Evolutionary conservation across 2,888 invertebrate genomes (phyloP), one percentile per base, ranked within the genome.

Genomic region (Abrostola triplasia): DNA sequence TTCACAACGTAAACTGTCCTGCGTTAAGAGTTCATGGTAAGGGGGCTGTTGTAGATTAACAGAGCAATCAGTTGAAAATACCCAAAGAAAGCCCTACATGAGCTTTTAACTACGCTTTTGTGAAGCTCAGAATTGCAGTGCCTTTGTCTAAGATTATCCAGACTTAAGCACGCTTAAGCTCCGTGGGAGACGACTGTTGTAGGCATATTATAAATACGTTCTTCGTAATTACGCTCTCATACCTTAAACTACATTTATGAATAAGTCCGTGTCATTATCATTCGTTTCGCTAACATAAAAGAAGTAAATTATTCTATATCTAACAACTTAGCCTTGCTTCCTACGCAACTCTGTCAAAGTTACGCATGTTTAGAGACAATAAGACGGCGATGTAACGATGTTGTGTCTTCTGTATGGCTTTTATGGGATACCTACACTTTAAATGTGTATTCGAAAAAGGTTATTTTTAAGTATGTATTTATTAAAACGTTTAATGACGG

Each of bases 301-400:
- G 58, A 63, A 61, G 54, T 64, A 64, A 68, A 60, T 64, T 65
- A 76, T 67, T 67, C 48, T 57, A 66, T 64, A 55, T 58, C 55
- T 70, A 61, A 50, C 53, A 56, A 47, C 36, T 37, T 52, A 77
- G 52, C 77, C 77, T 77, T 70, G 73, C 72, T 37, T 57, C 77
- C 77, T 77, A 77, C 75, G 67, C 75, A 58, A 42, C 49, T 61
- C 68, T 64, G 47, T 66, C 56, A 54, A 54, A 68, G 68, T 59
- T 64, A 73, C 38, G 68, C 55, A 56, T 68, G 55, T 68, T 58
- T 64, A 44, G 13, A 73, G 50, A 56, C 57, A 58, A 60, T 71
- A 67, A 60, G 49, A 68, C 50, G n/a, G 47, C 44, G 44, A 44
- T 65, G 24, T 60, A 47, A 13, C 37, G 51, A 60, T 57, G 42